These are phyloP conservation scores for Coelopa frigida DNA, from an alignment of 1,140 invertebrate species.

Conservation along the genomic window DNA sequence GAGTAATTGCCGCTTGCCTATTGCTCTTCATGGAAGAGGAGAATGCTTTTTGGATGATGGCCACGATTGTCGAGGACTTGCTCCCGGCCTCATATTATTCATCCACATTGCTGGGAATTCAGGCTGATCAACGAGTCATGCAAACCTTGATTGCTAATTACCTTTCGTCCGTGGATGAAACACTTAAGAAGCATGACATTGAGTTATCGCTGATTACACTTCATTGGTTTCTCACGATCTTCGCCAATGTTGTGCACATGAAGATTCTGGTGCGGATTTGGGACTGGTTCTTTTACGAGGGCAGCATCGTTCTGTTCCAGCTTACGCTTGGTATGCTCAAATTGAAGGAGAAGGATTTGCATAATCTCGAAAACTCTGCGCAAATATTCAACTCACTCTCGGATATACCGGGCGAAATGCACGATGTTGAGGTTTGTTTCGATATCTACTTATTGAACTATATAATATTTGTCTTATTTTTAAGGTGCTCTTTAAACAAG, in stretches of 20 bases:
- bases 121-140: slow-evolving; percentile 91
- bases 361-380: slow-evolving; percentile 81
- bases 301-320: slow-evolving; percentile 94
- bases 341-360: slow-evolving; percentile 79
- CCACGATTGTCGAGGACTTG: slow-evolving; percentile 94
- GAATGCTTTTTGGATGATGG: slow-evolving; percentile 98
- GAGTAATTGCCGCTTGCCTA: slow-evolving; percentile 92
- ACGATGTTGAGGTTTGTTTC: slow-evolving; percentile 69
- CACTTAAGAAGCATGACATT: slow-evolving; percentile 88
- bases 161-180: slow-evolving; percentile 81
- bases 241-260: slow-evolving; percentile 96
- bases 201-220: slow-evolving; percentile 93
- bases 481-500: slow-evolving; percentile 48
- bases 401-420: slow-evolving; percentile 86
- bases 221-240: slow-evolving; percentile 97
- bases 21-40: slow-evolving; percentile 96
- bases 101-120: slow-evolving; percentile 77
- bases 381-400: slow-evolving; percentile 96
- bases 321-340: slow-evolving; percentile 91
- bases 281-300: slow-evolving; percentile 96
- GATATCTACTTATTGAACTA: slow-evolving; percentile 44
- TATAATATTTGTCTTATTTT: slow-evolving; percentile 42
- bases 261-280: slow-evolving; percentile 87
- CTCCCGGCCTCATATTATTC: slow-evolving; percentile 97
- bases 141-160: slow-evolving; percentile 83